Base-by-base conservation (phyloP, 1,140 invertebrate species). In the Trigoniulus corallinus region DNA sequence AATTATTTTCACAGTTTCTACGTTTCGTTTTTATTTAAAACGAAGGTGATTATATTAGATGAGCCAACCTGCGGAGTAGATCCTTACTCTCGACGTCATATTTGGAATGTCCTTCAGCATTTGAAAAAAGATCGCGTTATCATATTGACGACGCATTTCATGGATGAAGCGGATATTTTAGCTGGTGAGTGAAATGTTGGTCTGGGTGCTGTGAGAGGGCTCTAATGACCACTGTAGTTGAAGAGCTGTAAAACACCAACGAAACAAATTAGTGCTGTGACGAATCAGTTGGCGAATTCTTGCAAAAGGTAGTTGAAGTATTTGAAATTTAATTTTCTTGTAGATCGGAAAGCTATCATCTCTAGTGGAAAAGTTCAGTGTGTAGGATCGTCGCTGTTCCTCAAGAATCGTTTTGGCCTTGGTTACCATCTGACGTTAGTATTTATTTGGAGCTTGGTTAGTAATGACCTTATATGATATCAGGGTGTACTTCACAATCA, bases 61-160 rank as follows among this genome's bases (percentile, higher is more conserved):
- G 86, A 89, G 67, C 85, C 85, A 1, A 86, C 84, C 1, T 84
- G 84, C 15, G 85, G 85, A 0, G 82, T 91, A 40, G 87, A 91
- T 70, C 84, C 85, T 0, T 84, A 82, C 53, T 88, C 84, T 0
- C 64, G 85, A 39, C 67, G 84, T 41, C 78, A 84, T 56, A 76
- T 88, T 59, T 89, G 87, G 87, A 74, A 78, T 0, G 72, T 89
- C 1, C 64, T 92, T 18, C 84, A 88, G 63, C 74, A 78, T 3
- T 74, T 76, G 27, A 74, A 82, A 52, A 73, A 81, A 34, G 81
- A 80, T n/a, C 80, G 80, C 62, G 64, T 72, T 2, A 74, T 76
- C 55, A 52, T 76, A 0, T 55, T 76, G 10, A 75, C 72, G 7
- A 76, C 74, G 3, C 86, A 91, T 67, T 89, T 88, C 60, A 88